Base-by-base conservation (phyloP, 2,888 invertebrate species). In the Harpagoxenus sublaevis region DNA sequence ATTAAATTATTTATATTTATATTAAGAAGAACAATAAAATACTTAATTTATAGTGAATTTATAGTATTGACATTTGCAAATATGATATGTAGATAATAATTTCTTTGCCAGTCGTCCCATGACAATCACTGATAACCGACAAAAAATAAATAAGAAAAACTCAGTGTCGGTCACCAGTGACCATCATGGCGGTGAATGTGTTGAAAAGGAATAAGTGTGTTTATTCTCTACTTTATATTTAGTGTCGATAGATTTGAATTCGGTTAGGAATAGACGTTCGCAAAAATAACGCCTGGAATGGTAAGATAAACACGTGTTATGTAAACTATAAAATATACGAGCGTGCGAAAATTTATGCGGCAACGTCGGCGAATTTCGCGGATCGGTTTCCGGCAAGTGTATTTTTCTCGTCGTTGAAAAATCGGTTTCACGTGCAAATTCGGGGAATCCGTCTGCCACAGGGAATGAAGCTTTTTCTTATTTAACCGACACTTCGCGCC, bases 401-500 rank as follows among this genome's bases (percentile, higher is more conserved):
- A 81, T 81, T 81, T 51, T 60, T 74, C 60, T 73, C 79, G 35
- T 48, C 12, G 79, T 57, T 81, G 79, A 81, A 74, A 48, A 74
- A 81, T 81, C 79, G 79, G 60, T 81, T 81, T 62, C 60, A 48
- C 79, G 79, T 81, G 79, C 48, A 81, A 81, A 81, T 81, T 81
- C 73, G 48, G 35, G 28, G 73, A 35, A 79, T 79, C 48, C 74
- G 74, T 81, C 79, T 74, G 73, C 74, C 79, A 73, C 35, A 5
- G 42, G 45, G 55, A 45, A 57, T 60, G 79, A 23, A 39, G 48
- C 74, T 60, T 74, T 73, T 81, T 81, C 79, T 81, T 81, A 81
- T 81, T 81, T 81, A 81, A 81, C 79, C 79, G 73, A 74, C 79
- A 81, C 79, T 74, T 81, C 75, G 79, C 73, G 57, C 74, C 79